Percentiles rank a stretch among this genome's conserved stretches.
Conservation (phyloP, 2,797 vertebrate genomes). For the Spheniscus humboldti region DNA sequence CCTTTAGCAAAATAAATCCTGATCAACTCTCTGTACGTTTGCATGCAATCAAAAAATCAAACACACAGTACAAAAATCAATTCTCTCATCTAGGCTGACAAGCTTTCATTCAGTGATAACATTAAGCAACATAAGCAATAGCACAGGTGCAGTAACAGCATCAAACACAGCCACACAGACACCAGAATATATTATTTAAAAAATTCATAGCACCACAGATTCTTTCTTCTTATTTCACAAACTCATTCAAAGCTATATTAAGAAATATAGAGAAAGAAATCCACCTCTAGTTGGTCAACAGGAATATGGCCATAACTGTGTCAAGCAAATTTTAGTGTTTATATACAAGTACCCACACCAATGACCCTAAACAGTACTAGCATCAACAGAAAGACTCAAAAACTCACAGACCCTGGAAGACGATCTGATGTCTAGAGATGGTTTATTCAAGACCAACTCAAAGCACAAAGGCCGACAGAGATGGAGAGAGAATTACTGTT, state of each 20-base stretch:
- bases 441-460: neutral
- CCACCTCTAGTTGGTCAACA: neutral
- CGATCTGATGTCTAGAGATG: neutral
- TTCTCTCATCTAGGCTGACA: neutral
- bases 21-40: neutral
- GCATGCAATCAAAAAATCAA: neutral
- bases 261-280: neutral
- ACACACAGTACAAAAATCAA: neutral
- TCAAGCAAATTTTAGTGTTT: neutral
- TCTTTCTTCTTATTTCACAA: neutral
- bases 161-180: neutral
- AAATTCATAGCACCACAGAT: neutral
- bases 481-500: neutral
- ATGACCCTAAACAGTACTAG: neutral
- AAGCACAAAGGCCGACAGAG: neutral
- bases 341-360: neutral
- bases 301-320: neutral
- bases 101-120: neutral
- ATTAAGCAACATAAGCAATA: neutral
- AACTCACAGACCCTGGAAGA: neutral
- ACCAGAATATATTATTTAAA: neutral
- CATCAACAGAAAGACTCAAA: neutral
- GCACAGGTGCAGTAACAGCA: neutral
- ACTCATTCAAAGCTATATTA: neutral
- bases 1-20: slow-evolving; percentile 72